Evolutionary conservation across 1,140 invertebrate species (phyloP).

Genomic region (Heterodera schachtii): DNA sequence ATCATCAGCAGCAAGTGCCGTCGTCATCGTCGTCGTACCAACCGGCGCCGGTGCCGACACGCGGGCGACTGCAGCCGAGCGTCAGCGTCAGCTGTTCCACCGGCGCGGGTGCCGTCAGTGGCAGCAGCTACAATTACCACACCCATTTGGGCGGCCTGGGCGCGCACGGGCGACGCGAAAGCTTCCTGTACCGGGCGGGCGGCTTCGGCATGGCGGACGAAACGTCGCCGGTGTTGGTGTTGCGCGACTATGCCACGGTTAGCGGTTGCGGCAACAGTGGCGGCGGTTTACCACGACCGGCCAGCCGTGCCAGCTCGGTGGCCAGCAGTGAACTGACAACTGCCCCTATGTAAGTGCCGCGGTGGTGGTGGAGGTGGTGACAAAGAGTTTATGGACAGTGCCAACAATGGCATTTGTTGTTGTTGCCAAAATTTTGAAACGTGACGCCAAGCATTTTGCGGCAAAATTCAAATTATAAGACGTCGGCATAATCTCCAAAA

Average conservation of each 20-base stretch:
- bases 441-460: too few relatives aligned
- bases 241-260: slow-evolving; percentile 26
- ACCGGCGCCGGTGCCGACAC: neutral
- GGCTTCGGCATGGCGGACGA: neutral
- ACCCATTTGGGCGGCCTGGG: slow-evolving; percentile 26
- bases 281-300: slow-evolving; percentile 44
- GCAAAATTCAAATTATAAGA: too few relatives aligned
- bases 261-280: slow-evolving; percentile 11
- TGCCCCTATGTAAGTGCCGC: slow-evolving; percentile 6
- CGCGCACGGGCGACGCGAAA: slow-evolving; percentile 54
- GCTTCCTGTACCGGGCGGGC: slow-evolving; percentile 56
- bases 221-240: neutral
- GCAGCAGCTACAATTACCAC: too few relatives aligned
- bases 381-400: too few relatives aligned
- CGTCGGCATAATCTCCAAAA: too few relatives aligned
- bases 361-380: too few relatives aligned
- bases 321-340: slow-evolving; percentile 47
- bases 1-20: too few relatives aligned
- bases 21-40: too few relatives aligned
- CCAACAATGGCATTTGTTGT: too few relatives aligned
- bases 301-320: slow-evolving; percentile 57
- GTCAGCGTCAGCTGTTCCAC: slow-evolving; percentile 6
- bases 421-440: too few relatives aligned
- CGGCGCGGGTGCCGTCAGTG: neutral
- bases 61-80: slow-evolving; percentile 23